Percentiles rank a stretch among this genome's conserved stretches.
These are phyloP conservation scores for Xiphophorus hellerii DNA, from an alignment of 2,113 vertebrate species.

Conservation along the genomic window DNA sequence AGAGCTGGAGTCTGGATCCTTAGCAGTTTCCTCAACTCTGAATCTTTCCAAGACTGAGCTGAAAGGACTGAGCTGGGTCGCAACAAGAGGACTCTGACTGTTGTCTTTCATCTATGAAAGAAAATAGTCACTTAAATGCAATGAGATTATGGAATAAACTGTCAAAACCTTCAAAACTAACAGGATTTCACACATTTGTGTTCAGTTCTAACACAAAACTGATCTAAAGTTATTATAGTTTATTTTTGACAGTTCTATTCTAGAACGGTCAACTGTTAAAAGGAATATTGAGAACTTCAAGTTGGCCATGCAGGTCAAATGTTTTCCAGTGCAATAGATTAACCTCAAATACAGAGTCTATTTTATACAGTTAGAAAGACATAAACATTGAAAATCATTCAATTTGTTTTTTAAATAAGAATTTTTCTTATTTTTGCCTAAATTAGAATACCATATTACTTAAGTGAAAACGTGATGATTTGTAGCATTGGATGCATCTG, in stretches of 20 bases:
- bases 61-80: neutral
- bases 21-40: slow-evolving; percentile 13
- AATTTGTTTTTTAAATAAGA: too few relatives aligned
- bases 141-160: neutral
- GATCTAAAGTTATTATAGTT: neutral
- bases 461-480: too few relatives aligned
- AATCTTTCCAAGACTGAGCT: slow-evolving; percentile 45
- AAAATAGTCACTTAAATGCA: neutral
- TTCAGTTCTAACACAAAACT: neutral
- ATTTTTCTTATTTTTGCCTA: too few relatives aligned
- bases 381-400: too few relatives aligned
- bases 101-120: slow-evolving; percentile 31
- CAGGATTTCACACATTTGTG: neutral
- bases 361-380: too few relatives aligned
- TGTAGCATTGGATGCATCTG: too few relatives aligned
- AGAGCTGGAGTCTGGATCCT: slow-evolving; percentile 43
- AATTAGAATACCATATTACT: too few relatives aligned
- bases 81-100: slow-evolving; percentile 7
- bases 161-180: neutral
- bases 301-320: neutral
- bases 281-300: neutral
- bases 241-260: neutral
- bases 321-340: neutral
- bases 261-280: neutral
- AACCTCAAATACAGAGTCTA: neutral